A percentile compares a stretch with the other conserved stretches of the same genome.
These are phyloP conservation scores for Drosophila trapezifrons DNA, from an alignment of 1,140 invertebrate species.

Conservation along the genomic window DNA sequence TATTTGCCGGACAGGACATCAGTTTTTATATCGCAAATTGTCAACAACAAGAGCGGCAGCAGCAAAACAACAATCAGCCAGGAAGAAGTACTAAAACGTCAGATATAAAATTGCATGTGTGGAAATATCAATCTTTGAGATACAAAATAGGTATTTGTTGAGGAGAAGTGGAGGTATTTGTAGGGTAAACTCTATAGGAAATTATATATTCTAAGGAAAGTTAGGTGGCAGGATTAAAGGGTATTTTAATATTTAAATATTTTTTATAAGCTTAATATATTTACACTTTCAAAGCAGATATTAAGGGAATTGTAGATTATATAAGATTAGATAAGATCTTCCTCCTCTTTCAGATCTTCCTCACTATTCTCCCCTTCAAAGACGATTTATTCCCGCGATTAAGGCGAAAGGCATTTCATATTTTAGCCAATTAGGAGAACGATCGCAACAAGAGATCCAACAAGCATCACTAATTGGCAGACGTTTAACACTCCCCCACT, in stretches of 20 bases:
- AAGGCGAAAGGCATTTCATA: constrained; percentile 67
- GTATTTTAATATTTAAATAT: background rate
- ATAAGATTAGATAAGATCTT: too few species aligned
- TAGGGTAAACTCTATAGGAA: background rate
- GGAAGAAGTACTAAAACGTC: constrained; percentile 15
- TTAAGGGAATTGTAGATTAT: too few species aligned
- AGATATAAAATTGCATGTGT: constrained; percentile 27
- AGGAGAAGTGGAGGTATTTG: too few species aligned
- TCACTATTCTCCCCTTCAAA: background rate
- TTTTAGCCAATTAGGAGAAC: constrained; percentile 72
- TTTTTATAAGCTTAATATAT: too few species aligned
- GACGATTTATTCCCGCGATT: constrained; percentile 58
- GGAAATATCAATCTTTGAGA: constrained; percentile 23
- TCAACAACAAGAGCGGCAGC: constrained; percentile 29
- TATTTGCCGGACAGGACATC: constrained; percentile 54
- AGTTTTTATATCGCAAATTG: constrained; percentile 52
- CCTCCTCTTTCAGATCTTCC: background rate
- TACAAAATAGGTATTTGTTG: background rate
- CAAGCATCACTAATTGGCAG: constrained; percentile 74
- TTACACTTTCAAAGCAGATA: too few species aligned
- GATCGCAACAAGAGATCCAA: constrained; percentile 46
- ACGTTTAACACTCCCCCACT: constrained; percentile 70
- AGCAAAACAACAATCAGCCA: constrained; percentile 17
- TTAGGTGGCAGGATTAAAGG: background rate
- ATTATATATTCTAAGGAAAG: background rate